Evolutionary conservation across 2,113 vertebrate genomes (phyloP).

Genomic region (Cavia porcellus): DNA sequence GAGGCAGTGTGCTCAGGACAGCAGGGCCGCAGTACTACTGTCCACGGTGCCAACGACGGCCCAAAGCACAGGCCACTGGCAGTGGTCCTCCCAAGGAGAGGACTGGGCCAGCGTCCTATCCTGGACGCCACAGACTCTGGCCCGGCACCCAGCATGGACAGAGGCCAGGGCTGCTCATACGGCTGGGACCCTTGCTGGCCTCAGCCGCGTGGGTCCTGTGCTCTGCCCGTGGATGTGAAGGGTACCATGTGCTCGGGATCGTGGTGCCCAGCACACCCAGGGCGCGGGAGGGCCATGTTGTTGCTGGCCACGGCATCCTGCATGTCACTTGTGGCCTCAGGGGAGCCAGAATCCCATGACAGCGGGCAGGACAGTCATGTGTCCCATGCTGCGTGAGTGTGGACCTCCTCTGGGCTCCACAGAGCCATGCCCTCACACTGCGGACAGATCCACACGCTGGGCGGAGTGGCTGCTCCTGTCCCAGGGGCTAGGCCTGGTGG

Average conservation of each 20-base stretch:
- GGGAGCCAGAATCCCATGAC: fast-evolving
- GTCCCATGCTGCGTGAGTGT: fast-evolving
- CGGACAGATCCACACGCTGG: conserved; percentile 94
- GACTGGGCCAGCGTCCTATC: fast-evolving
- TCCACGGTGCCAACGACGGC: fast-evolving
- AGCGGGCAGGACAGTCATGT: neutral
- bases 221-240: neutral
- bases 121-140: fast-evolving
- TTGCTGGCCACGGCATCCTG: fast-evolving
- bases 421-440: conserved; percentile 87
- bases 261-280: fast-evolving
- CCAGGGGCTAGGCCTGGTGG: conserved; percentile 95
- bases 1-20: neutral
- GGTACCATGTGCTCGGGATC: fast-evolving
- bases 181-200: neutral
- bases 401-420: fast-evolving
- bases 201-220: fast-evolving
- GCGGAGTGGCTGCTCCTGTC: conserved; percentile 96
- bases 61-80: neutral
- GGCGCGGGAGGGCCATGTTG: fast-evolving
- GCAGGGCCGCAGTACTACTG: neutral
- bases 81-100: neutral
- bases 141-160: neutral
- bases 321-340: neutral
- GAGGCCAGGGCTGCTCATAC: neutral